Evolutionary conservation across 2,888 invertebrate species (phyloP).

Genomic region (Rhagium mordax): DNA sequence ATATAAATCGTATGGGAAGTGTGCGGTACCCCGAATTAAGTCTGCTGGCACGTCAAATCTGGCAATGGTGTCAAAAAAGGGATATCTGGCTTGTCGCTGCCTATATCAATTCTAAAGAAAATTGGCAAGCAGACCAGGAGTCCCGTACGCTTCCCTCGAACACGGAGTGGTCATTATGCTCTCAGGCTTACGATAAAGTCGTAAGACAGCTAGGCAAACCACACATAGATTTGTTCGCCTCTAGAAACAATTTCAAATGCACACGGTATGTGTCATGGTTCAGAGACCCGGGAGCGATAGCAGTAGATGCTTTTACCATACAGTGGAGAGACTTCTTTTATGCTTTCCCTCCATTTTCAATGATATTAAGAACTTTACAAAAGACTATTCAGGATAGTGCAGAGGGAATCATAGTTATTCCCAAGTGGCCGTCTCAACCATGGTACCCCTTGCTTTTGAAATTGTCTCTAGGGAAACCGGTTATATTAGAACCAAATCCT

Average conservation of each 20-base stretch:
- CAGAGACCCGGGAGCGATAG: conserved; percentile 19
- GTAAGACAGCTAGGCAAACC: background rate
- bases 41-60: background rate
- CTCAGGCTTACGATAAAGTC: background rate
- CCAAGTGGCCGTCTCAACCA: conserved; percentile 8
- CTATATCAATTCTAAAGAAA: background rate
- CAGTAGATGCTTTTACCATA: conserved; percentile 38
- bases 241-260: conserved; percentile 14
- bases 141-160: background rate
- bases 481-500: background rate
- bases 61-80: background rate
- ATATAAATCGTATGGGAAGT: conserved; percentile 11
- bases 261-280: conserved; percentile 26
- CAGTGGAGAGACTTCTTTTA: conserved; percentile 38
- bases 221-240: conserved; percentile 36
- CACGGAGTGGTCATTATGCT: background rate
- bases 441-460: conserved; percentile 20
- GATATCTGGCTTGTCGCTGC: background rate
- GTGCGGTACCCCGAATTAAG: background rate
- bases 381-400: conserved; percentile 36
- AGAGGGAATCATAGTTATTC: conserved; percentile 18
- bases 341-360: conserved; percentile 41
- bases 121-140: background rate
- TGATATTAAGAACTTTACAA: conserved; percentile 31
- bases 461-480: background rate